phyloP scores from a whole-genome alignment of 2,113 vertebrate species.

The Herpetotheres cachinnans region DNA sequence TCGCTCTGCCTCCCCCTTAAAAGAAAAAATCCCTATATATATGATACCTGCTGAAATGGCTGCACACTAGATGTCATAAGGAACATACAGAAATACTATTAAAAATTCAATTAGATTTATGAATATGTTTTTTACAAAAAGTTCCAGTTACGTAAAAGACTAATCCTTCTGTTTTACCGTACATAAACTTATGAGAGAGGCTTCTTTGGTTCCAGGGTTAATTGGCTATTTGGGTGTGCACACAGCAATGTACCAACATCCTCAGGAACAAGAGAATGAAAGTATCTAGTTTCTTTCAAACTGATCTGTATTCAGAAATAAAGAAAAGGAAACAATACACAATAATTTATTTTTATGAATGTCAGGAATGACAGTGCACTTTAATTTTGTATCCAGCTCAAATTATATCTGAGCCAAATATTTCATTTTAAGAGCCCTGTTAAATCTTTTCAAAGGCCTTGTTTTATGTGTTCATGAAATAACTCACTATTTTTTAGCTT shows the following conservation, averaged over 20 bases:
- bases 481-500: conserved; percentile 58
- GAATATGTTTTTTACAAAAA: background rate
- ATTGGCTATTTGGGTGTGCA: background rate
- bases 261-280: background rate
- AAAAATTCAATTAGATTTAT: background rate
- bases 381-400: conserved; percentile 56
- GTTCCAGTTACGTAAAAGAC: background rate
- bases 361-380: conserved; percentile 57
- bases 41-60: background rate
- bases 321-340: conserved; percentile 48
- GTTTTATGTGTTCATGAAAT: conserved; percentile 53
- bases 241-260: background rate
- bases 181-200: background rate
- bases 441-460: conserved; percentile 64
- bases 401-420: conserved; percentile 59
- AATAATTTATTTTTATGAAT: conserved; percentile 69
- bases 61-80: background rate
- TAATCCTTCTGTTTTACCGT: background rate
- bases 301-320: conserved; percentile 54
- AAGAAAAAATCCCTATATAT: background rate
- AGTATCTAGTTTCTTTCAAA: background rate
- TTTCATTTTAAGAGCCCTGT: conserved; percentile 64
- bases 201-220: background rate
- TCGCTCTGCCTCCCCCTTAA: background rate
- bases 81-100: background rate